Percentiles rank a stretch among this genome's conserved stretches.
Conservation (phyloP, 2,797 vertebrate species). For the Mergus octosetaceus region DNA sequence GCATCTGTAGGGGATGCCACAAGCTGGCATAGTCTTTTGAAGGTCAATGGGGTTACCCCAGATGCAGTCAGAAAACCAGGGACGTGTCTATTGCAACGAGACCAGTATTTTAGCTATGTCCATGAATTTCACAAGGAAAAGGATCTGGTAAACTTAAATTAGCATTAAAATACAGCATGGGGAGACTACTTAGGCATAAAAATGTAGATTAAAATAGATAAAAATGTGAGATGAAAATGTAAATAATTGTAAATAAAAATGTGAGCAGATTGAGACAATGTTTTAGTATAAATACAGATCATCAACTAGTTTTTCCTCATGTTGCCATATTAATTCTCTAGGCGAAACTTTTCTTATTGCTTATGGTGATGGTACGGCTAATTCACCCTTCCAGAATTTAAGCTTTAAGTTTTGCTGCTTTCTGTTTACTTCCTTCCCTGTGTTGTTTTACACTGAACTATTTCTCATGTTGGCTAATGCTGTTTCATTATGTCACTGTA, state of each 20-base stretch:
- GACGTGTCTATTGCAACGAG: not conserved
- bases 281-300: not conserved
- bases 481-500: not conserved
- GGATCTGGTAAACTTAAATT: not conserved
- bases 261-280: not conserved
- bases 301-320: not conserved
- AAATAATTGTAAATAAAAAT: no score
- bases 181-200: not conserved
- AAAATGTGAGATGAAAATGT: no score
- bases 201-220: no score
- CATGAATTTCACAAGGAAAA: not conserved
- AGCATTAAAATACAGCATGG: not conserved
- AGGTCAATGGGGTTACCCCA: not conserved
- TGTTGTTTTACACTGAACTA: not conserved
- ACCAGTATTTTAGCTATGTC: not conserved
- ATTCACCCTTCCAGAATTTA: not conserved
- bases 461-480: not conserved
- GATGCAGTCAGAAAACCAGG: not conserved
- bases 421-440: not conserved
- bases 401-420: not conserved
- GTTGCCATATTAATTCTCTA: not conserved
- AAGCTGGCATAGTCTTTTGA: not conserved
- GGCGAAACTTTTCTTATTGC: not conserved
- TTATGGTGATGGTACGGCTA: not conserved
- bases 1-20: not conserved